Evolutionary conservation across 2,113 vertebrate species (phyloP).

Genomic region (Planiliza haematocheilus): DNA sequence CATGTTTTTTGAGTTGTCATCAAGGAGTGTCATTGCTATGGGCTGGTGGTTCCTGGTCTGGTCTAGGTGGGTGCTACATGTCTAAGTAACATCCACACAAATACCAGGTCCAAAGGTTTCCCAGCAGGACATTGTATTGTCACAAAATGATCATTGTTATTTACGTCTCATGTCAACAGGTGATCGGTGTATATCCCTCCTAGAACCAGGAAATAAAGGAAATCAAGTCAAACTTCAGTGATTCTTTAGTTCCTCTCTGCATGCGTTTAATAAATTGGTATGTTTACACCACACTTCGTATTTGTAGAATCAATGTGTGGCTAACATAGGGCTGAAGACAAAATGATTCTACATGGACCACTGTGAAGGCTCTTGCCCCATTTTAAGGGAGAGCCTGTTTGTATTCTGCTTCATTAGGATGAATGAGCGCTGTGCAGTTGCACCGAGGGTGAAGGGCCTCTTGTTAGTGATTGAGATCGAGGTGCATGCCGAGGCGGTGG

Average conservation of each 20-base stretch:
- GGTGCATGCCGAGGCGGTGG: constrained; percentile 64
- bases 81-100: too few species aligned
- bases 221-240: not conserved
- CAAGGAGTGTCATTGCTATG: too few species aligned
- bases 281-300: not conserved
- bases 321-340: constrained; percentile 10
- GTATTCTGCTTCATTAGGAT: constrained; percentile 65
- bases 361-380: constrained; percentile 19
- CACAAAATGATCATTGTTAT: too few species aligned
- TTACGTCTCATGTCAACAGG: too few species aligned
- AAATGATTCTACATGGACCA: constrained; percentile 34
- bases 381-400: constrained; percentile 42
- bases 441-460: constrained; percentile 67
- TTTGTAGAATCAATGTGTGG: constrained; percentile 20
- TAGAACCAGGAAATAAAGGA: not conserved
- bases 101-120: too few species aligned
- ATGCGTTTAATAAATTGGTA: not conserved
- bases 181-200: too few species aligned
- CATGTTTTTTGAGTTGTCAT: too few species aligned
- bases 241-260: not conserved
- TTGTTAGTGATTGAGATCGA: constrained; percentile 65
- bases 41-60: too few species aligned
- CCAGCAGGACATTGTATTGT: too few species aligned
- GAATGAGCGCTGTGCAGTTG: constrained; percentile 53
- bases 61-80: too few species aligned